Evolutionary conservation across 2,888 invertebrate genomes (phyloP).

Genomic region (Pyrrhia umbra): DNA sequence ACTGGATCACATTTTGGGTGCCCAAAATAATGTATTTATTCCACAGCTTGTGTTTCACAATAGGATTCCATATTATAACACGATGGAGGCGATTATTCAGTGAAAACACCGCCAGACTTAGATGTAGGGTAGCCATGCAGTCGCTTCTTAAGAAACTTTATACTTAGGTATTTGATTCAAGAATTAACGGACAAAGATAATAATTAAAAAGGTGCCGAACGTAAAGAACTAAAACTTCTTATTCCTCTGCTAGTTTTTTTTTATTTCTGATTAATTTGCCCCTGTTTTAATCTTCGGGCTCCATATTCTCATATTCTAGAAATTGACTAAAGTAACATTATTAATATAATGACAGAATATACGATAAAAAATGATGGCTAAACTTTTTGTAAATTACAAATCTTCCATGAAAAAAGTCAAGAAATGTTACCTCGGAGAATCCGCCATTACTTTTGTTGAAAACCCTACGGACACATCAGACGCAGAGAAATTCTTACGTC

Average conservation of each 20-base stretch:
- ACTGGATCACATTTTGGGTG: slow-evolving; percentile 4
- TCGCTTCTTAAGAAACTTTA: not conserved
- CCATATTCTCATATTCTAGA: no score
- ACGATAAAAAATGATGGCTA: not conserved
- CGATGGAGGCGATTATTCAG: slow-evolving; percentile 28
- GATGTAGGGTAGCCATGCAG: slow-evolving; percentile 17
- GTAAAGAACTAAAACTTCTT: no score
- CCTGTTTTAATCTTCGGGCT: no score
- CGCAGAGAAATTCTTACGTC: slow-evolving; percentile 43
- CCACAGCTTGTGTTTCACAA: slow-evolving; percentile 34
- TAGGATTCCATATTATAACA: slow-evolving; percentile 41
- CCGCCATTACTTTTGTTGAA: slow-evolving; percentile 26
- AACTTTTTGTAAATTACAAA: not conserved
- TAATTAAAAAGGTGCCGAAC: no score
- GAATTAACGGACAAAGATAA: not conserved
- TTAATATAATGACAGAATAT: no score
- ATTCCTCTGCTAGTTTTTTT: no score
- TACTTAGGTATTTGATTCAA: not conserved
- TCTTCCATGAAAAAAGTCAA: slow-evolving; percentile 20
- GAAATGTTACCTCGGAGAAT: slow-evolving; percentile 8
- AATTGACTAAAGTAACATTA: no score
- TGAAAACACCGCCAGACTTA: slow-evolving; percentile 25
- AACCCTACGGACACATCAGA: slow-evolving; percentile 37
- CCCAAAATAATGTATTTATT: slow-evolving; percentile 47
- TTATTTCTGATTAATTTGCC: no score